phyloP scores from a whole-genome alignment of 2,888 invertebrate species.

The Cosmopolites sordidus region DNA sequence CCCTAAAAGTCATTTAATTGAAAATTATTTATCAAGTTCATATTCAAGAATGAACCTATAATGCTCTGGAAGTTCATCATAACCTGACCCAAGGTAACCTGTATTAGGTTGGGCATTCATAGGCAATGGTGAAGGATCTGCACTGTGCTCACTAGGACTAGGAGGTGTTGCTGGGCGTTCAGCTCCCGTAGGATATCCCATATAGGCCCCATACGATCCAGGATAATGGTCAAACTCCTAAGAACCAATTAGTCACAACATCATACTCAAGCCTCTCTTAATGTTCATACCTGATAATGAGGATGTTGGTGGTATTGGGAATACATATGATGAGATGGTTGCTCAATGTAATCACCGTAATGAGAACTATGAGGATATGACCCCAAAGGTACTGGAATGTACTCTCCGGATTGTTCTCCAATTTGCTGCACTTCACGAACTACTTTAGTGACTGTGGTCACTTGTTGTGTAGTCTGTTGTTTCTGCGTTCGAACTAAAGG shows the following conservation, averaged over 20 bases:
- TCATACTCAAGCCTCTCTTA: too few relatives aligned
- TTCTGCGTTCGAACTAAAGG: slow-evolving; percentile 60
- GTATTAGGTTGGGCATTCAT: slow-evolving; percentile 45
- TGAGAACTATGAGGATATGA: slow-evolving; percentile 47
- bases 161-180: slow-evolving; percentile 53
- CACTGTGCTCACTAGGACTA: slow-evolving; percentile 56
- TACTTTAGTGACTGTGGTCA: slow-evolving; percentile 67
- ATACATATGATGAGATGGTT: slow-evolving; percentile 49
- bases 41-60: slow-evolving; percentile 42
- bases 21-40: too few relatives aligned
- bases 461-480: slow-evolving; percentile 66
- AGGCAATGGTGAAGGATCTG: slow-evolving; percentile 54
- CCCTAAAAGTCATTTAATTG: slow-evolving; percentile 43
- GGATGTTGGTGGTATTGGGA: slow-evolving; percentile 51
- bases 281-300: slow-evolving; percentile 47
- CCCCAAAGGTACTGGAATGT: slow-evolving; percentile 52
- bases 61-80: slow-evolving; percentile 59
- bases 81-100: slow-evolving; percentile 61
- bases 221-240: slow-evolving; percentile 57
- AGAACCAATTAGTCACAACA: not conserved
- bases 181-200: slow-evolving; percentile 49
- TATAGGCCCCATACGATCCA: slow-evolving; percentile 50
- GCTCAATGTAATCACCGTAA: slow-evolving; percentile 51
- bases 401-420: slow-evolving; percentile 55
- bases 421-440: slow-evolving; percentile 61